Evolutionary conservation across 2,888 invertebrate genomes (phyloP), one percentile per base, ranked within the genome.

Genomic region (Hoplodrina blanda): DNA sequence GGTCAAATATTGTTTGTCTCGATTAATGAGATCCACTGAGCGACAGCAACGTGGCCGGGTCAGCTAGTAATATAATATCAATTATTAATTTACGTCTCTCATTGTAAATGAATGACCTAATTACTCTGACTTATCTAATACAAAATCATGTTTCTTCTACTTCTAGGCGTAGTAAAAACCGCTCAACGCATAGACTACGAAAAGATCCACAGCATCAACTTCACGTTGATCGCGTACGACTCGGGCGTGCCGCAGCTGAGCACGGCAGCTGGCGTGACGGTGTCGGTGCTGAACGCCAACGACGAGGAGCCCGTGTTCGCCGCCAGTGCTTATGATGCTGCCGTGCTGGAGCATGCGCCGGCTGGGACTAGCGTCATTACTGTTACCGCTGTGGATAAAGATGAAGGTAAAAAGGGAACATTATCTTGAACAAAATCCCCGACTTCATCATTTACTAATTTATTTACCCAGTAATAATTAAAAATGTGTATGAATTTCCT

Each of bases 141-240:
- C n/a, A n/a, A n/a, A n/a, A n/a, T n/a, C n/a, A n/a, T n/a, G n/a
- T n/a, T n/a, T n/a, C 4, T 33, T 6, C 4, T 17, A 8, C 54
- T 80, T 82, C 6, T 88, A 98, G 98, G 98, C 8, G 97, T 97
- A 37, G 97, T 99, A 3, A 97, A 97, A 85, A 97, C 98, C 0
- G 97, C 97, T 46, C 97, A 97, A 80, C 96, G 97, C 17, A 97
- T 99, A 62, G 99, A 99, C 93, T 99, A 97, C 91, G 99, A 99
- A 90, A 96, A 96, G 83, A 95, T 97, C 0, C 97, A 98, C 82
- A 96, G 96, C 55, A 95, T 98, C 4, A 97, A 98, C 89, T 98
- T 99, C 89, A 97, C 97, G 0, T 97, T 98, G 0, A 96, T 97
- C 2, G 99, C 98, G 0, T 98, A 97, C 83, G 99, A 99, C 92